phyloP scores from a whole-genome alignment of 2,888 invertebrate species.

The Ypsolopha sequella region DNA sequence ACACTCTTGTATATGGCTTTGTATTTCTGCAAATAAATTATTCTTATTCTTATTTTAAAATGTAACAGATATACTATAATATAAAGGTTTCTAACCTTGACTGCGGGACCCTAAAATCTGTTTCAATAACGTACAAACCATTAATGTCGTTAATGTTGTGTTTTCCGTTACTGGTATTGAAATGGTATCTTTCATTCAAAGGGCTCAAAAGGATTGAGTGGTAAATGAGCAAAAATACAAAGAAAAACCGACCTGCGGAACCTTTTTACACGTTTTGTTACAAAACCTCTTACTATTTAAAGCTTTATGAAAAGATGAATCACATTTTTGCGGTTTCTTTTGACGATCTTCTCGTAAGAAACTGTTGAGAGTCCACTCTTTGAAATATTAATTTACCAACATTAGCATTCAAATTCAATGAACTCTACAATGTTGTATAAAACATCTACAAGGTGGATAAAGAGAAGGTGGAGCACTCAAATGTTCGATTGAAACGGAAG shows the following conservation, averaged over 20 bases:
- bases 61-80: no score
- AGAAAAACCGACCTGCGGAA: background rate
- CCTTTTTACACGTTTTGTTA: constrained; percentile 1
- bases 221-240: background rate
- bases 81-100: no score
- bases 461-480: no score
- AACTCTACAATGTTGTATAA: no score
- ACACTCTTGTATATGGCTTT: no score
- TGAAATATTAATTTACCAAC: background rate
- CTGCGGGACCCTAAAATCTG: no score
- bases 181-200: background rate
- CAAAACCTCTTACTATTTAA: constrained; percentile 1
- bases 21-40: no score
- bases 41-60: no score
- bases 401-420: no score
- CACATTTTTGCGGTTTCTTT: background rate
- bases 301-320: background rate
- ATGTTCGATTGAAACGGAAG: no score
- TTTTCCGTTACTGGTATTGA: background rate
- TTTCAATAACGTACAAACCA: background rate
- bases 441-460: no score
- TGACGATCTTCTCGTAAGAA: background rate
- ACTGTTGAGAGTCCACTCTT: background rate
- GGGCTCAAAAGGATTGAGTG: background rate
- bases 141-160: background rate